Percentiles rank a stretch among this genome's conserved stretches.
Conservation (phyloP, 2,797 vertebrate species). For the Champsocephalus gunnari region DNA sequence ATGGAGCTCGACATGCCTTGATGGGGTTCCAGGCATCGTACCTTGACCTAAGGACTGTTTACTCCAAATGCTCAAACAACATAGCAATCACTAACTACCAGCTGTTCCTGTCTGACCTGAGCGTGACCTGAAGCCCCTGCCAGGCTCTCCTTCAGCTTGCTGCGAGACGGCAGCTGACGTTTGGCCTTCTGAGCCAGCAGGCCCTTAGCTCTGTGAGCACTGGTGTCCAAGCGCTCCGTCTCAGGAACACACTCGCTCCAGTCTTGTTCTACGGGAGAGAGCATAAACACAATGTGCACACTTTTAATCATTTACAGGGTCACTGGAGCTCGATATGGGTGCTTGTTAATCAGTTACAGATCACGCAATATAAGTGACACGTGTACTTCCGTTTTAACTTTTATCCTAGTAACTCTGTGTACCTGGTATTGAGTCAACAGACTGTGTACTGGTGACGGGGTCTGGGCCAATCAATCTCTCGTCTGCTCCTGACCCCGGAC, state of each 20-base stretch:
- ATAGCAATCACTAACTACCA: neutral
- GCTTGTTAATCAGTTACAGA: conserved; percentile 43
- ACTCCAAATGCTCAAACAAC: conserved; percentile 2
- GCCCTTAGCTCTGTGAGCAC: conserved; percentile 90
- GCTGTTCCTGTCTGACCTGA: conserved; percentile 78
- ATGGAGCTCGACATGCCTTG: neutral
- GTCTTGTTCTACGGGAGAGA: conserved; percentile 76
- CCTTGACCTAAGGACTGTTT: neutral
- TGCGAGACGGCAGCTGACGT: conserved; percentile 91
- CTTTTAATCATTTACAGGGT: conserved; percentile 32
- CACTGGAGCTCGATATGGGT: conserved; percentile 13
- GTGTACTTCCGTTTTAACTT: neutral
- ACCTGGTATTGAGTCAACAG: conserved; percentile 79
- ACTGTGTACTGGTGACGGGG: conserved; percentile 72
- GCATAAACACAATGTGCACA: neutral
- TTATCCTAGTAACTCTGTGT: conserved; percentile 15
- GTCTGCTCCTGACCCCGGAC: conserved; percentile 57
- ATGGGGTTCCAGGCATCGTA: neutral
- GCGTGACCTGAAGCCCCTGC: conserved; percentile 52
- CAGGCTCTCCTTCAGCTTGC: conserved; percentile 88
- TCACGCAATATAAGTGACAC: conserved; percentile 6
- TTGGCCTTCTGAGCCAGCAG: conserved; percentile 91
- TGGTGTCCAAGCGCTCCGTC: conserved; percentile 92
- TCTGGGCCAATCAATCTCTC: conserved; percentile 60
- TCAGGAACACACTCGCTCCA: conserved; percentile 89